Evolutionary conservation across 2,113 vertebrate genomes (phyloP), one percentile per base, ranked within the genome.

Genomic region (Pyrgilauda ruficollis): DNA sequence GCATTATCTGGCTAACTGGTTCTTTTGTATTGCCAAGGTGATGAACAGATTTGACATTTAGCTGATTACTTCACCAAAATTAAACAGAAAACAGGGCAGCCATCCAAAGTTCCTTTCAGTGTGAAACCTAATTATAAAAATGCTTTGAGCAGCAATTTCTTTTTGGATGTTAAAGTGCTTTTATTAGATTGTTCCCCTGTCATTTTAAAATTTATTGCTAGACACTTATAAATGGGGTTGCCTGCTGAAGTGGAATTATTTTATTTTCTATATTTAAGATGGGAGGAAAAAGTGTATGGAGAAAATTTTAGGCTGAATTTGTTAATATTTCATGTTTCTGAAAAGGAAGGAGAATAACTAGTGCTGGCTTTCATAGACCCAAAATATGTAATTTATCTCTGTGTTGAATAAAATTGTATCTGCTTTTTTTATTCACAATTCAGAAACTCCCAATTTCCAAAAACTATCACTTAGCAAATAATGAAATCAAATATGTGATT

Each of bases 121-220:
- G 89, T 96, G 92, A 98, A 97, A 98, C 91, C 96, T 98, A 98
- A 98, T 98, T 97, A 97, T 97, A 76, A 97, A 98, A 98, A 97
- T 97, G 98, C 97, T 98, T 97, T 92, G 79, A 97, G 76, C 95
- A 98, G 97, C 97, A 95, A 72, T 98, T 98, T 98, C 96, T 97
- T 96, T 95, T 96, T 95, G 95, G 96, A 97, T 92, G 92, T 96
- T 95, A 96, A 97, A 97, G 94, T 97, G 94, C 92, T 97, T 97
- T 98, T 97, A 97, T 98, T 97, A 97, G 97, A 98, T 97, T 97
- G 96, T 98, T 98, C 94, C 95, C 63, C 89, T 98, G 97, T 97
- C 97, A 97, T 96, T 90, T 96, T 90, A 94, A 95, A 96, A 96
- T 96, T 96, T 97, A 97, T 94, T 94, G 62, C 94, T 92, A 66